Base-by-base conservation (phyloP, 2,797 vertebrate species). In the Acanthopagrus latus region DNA sequence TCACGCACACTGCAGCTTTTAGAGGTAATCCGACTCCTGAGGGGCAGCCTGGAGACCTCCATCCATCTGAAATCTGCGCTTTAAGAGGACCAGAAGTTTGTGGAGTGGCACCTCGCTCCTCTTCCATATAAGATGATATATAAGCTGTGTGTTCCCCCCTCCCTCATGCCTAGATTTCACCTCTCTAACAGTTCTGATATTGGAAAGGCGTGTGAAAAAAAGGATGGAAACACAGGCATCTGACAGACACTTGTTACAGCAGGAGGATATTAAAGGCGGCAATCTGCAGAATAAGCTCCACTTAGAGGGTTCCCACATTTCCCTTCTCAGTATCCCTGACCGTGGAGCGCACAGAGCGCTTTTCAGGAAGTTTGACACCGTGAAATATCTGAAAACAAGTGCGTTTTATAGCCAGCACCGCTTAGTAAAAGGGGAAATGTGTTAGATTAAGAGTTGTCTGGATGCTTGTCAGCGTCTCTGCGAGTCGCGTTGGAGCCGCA, bases 1-100 rank as follows among this genome's bases (percentile, higher is more conserved):
- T 78, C 81, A 83, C 54, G 82, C 86, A 88, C 33, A 33, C 33
- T 78, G 58, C 84, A 87, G 90, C 91, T 94, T 33, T 92, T 94
- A 92, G 92, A 80, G 71, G 92, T 94, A 95, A 94, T 94, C 90
- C 77, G 80, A 93, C 91, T 89, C 88, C 90, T 83, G 47, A 33
- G 85, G 90, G 85, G 88, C 25, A 83, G 84, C 79, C 78, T 76
- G 78, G 54, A 68, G 68, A 81, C 74, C 87, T 81, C 81, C 90
- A 90, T 91, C 88, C 83, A 82, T 82, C 84, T 75, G n/a, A 51
- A 64, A 82, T 86, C 88, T 87, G 85, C 88, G 75, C 67, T 82
- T 86, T 78, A 76, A 84, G 78, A 46, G 81, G 78, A 88, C 71
- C 18, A 47, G 64, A 67, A 82, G 74, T 76, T 65, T 57, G 68